Evolutionary conservation across 2,797 vertebrate species (phyloP).

Genomic region (Lithobates pipiens): DNA sequence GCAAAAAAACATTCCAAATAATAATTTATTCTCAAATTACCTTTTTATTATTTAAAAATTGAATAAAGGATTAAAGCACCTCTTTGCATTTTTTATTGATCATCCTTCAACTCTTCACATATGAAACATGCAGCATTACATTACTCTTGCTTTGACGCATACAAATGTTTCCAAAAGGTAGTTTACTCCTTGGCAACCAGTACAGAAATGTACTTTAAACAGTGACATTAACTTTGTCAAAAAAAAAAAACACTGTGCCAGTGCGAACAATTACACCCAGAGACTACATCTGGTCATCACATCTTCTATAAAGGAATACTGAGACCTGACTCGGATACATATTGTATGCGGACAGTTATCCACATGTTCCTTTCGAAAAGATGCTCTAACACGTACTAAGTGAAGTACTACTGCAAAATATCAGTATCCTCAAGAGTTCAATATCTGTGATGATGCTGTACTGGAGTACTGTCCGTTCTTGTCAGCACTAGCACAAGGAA

Average conservation of each 20-base stretch:
- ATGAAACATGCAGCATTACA: constrained; percentile 4
- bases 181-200: constrained; percentile 15
- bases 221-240: not conserved
- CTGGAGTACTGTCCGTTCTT: not conserved
- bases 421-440: not conserved
- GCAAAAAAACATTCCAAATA: not conserved
- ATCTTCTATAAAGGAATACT: not conserved
- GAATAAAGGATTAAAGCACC: not conserved
- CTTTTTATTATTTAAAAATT: not conserved
- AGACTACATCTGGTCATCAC: constrained; percentile 1
- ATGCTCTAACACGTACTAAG: not conserved
- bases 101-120: not conserved
- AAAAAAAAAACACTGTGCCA: not conserved
- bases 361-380: not conserved
- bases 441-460: not conserved
- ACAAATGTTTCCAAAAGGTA: not conserved
- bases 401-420: not conserved
- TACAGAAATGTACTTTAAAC: constrained; percentile 10
- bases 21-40: not conserved
- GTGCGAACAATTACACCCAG: not conserved
- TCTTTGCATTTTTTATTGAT: constrained; percentile 8
- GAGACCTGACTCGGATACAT: not conserved
- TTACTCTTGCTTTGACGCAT: not conserved
- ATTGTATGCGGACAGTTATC: not conserved
- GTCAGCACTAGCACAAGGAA: not conserved